These are phyloP conservation scores for Octomys mimax DNA, from an alignment of 2,797 vertebrate genomes.

Conservation along the genomic window DNA sequence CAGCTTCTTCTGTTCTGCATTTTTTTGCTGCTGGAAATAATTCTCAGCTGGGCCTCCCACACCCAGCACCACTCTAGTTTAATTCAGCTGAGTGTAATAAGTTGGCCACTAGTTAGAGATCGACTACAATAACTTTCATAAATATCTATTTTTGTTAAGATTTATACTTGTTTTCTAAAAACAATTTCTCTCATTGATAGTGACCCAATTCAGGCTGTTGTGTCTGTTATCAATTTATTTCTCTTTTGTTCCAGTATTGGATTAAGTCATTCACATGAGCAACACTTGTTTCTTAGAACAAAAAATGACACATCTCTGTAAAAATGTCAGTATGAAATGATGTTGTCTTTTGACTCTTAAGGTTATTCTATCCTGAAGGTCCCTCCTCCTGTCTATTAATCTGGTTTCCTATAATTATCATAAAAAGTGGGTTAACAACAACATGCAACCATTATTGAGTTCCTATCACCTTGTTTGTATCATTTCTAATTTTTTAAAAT, in stretches of 20 bases:
- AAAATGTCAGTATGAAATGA: not conserved
- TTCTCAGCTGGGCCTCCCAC: too few relatives aligned
- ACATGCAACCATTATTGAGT: too few relatives aligned
- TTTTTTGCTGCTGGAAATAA: too few relatives aligned
- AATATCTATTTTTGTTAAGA: conserved; percentile 25
- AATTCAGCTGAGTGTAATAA: too few relatives aligned
- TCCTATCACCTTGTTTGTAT: too few relatives aligned
- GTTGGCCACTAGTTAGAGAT: too few relatives aligned
- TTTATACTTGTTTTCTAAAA: conserved; percentile 24
- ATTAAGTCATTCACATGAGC: not conserved
- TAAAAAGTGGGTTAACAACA: not conserved
- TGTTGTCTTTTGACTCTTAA: conserved; percentile 24
- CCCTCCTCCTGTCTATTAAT: not conserved
- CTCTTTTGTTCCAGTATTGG: not conserved
- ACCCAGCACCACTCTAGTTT: too few relatives aligned
- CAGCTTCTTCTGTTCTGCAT: too few relatives aligned
- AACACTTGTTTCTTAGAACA: not conserved
- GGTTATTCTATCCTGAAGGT: not conserved
- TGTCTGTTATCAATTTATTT: not conserved
- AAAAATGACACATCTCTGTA: not conserved
- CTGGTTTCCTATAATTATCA: not conserved
- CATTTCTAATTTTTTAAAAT: too few relatives aligned
- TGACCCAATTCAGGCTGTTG: not conserved
- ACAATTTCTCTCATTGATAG: not conserved
- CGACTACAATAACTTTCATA: not conserved